Conservation (phyloP, 2,113 vertebrate species). For the Marcusenius ussheri region DNA sequence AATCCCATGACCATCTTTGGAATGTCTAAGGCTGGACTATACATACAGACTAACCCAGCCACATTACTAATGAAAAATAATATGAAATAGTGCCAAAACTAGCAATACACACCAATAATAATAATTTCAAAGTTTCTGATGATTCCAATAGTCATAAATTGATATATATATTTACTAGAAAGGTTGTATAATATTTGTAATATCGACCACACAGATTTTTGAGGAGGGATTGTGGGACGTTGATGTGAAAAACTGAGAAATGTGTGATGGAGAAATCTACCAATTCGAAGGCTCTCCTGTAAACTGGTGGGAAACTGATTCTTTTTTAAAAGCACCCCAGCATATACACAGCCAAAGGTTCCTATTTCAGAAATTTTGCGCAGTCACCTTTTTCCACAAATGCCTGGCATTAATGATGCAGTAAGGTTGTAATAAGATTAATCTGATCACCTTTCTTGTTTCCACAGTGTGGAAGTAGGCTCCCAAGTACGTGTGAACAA, state of each 20-base stretch:
- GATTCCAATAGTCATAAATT: neutral
- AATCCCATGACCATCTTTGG: neutral
- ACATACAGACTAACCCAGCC: neutral
- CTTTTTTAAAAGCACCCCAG: neutral
- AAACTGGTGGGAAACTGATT: neutral
- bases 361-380: neutral
- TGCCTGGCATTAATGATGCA: neutral
- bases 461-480: neutral
- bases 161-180: neutral
- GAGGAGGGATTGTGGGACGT: neutral
- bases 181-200: neutral
- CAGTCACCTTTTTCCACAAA: slow-evolving; percentile 1
- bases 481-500: neutral
- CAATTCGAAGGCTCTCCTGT: neutral
- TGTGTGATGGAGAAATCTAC: neutral
- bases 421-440: slow-evolving; percentile 35
- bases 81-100: neutral
- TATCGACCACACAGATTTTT: neutral
- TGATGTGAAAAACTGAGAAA: neutral
- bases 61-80: neutral
- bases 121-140: neutral
- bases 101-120: neutral
- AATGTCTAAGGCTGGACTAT: neutral
- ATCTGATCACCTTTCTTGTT: slow-evolving; percentile 11
- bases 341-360: neutral